phyloP scores from a whole-genome alignment of 35 echinoderm and acorn worm species.

The Heliocidaris tuberculata region DNA sequence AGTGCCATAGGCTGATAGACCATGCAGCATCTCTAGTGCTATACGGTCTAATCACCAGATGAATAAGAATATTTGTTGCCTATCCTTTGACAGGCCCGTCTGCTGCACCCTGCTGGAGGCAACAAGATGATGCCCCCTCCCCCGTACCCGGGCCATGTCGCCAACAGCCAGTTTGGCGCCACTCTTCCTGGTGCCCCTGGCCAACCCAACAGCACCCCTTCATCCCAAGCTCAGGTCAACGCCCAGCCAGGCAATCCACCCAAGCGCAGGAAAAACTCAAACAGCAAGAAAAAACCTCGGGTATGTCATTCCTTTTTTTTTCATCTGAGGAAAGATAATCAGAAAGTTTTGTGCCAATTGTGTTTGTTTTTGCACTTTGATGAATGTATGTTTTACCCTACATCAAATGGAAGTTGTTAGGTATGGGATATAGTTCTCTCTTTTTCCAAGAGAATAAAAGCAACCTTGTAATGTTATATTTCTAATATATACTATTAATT shows the following conservation, averaged over 20 bases:
- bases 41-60: neutral
- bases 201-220: slow-evolving; percentile 45
- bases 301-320: neutral
- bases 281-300: slow-evolving; percentile 71
- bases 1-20: no score
- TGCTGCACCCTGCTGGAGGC: slow-evolving; percentile 78
- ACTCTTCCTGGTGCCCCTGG: slow-evolving; percentile 20
- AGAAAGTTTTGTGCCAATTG: neutral
- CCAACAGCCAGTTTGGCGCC: slow-evolving; percentile 67
- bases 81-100: slow-evolving; percentile 56
- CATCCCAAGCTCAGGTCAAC: slow-evolving; percentile 45
- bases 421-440: no score
- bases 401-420: no score
- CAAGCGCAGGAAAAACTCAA: slow-evolving; percentile 77
- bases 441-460: neutral
- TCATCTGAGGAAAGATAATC: neutral
- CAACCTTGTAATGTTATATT: no score
- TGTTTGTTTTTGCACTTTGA: no score
- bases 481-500: no score
- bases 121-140: slow-evolving; percentile 77
- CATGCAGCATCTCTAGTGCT: no score
- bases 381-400: neutral
- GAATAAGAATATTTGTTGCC: neutral
- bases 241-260: slow-evolving; percentile 63
- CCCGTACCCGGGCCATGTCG: slow-evolving; percentile 74